These are phyloP conservation scores for Luscinia megarhynchos DNA, from an alignment of 2,797 vertebrate species.

Conservation along the genomic window DNA sequence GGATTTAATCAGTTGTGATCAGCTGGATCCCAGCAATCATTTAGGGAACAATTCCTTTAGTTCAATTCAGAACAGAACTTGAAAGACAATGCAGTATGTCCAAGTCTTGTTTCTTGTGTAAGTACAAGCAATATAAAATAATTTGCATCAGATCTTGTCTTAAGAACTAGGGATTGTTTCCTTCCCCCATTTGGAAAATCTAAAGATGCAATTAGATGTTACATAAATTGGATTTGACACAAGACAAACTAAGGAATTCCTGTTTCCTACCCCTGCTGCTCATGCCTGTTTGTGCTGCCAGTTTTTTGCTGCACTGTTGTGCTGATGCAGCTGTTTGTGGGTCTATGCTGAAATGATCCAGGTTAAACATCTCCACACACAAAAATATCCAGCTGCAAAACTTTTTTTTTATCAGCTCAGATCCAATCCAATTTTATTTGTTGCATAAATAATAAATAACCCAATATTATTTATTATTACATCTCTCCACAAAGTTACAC, in stretches of 20 bases:
- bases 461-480: neutral
- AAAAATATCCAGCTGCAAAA: neutral
- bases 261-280: neutral
- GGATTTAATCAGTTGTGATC: neutral
- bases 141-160: neutral
- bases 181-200: neutral
- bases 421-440: neutral
- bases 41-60: neutral
- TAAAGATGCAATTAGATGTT: neutral
- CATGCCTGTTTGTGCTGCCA: neutral
- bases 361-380: neutral
- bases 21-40: neutral
- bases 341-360: neutral
- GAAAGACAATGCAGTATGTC: neutral
- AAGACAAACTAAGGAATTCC: slow-evolving; percentile 13
- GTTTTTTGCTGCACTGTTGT: neutral
- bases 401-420: neutral
- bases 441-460: neutral
- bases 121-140: neutral
- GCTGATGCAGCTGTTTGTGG: neutral
- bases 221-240: slow-evolving; percentile 8
- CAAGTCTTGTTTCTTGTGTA: neutral
- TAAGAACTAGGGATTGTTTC: neutral
- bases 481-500: neutral
- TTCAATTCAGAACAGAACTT: neutral